Conservation (phyloP, 2,888 invertebrate genomes). For the Lydus trimaculatus region DNA sequence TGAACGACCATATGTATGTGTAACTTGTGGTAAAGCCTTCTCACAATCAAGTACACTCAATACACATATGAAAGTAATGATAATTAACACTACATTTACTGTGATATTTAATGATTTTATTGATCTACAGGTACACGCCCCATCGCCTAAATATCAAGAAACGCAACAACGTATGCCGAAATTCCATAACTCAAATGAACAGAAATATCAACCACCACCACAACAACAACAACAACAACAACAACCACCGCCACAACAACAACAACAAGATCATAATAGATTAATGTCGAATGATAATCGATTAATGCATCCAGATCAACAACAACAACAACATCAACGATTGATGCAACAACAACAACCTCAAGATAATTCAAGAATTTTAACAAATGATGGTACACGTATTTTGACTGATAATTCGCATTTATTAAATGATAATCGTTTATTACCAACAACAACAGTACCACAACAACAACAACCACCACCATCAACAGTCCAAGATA, state of each 20-base stretch:
- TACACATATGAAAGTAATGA: conserved; percentile 60
- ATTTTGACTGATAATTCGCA: conserved; percentile 43
- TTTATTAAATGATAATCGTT: conserved; percentile 44
- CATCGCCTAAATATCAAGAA: conserved; percentile 55
- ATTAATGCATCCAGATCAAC: conserved; percentile 51
- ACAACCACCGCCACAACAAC: conserved; percentile 24
- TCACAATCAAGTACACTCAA: conserved; percentile 60
- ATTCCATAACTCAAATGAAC: conserved; percentile 42
- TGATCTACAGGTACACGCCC: conserved; percentile 49
- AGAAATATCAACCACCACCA: conserved; percentile 36
- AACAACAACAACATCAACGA: conserved; percentile 41
- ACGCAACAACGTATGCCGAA: conserved; percentile 44
- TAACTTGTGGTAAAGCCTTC: conserved; percentile 60
- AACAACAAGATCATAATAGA: conserved; percentile 43
- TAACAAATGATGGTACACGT: conserved; percentile 46
- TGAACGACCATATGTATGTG: conserved; percentile 60
- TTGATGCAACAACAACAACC: conserved; percentile 46
- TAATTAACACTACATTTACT: not conserved
- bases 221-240: conserved; percentile 32
- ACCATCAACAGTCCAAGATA: conserved; percentile 45
- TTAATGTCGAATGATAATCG: conserved; percentile 52
- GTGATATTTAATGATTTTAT: not conserved
- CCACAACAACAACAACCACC: not conserved
- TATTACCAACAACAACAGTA: conserved; percentile 35
- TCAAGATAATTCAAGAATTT: conserved; percentile 43